Evolutionary conservation across 1,140 invertebrate species (phyloP), one percentile per base, ranked within the genome.

Genomic region (Lordiphosa clarofinis): DNA sequence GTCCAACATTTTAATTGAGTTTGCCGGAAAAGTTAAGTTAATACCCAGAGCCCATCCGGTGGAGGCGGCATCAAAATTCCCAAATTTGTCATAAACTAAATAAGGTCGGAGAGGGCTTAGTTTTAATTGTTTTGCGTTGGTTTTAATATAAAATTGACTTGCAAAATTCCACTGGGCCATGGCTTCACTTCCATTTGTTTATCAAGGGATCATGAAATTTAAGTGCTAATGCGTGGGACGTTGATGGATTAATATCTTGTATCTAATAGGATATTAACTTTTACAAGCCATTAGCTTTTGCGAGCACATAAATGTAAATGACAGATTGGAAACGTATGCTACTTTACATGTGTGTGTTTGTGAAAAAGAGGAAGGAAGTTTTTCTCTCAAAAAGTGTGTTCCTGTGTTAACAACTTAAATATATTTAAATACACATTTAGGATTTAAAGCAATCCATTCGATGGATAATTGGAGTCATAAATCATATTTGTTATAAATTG

Each of bases 1-100:
- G 65, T 68, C 42, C 64, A 76, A 73, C 78, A 76, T 73, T 82
- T 82, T 82, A 84, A 82, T 82, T 82, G 76, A 82, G 76, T 82
- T 82, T 71, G 78, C 44, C 56, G 67, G 46, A 56, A 82, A 82
- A 82, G 73, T 78, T 76, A 82, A 84, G 59, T 84, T 82, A 69
- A 76, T 84, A 69, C 58, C 7, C 36, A 38, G 6, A 24, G 19
- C 15, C 21, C 28, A 31, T 39, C 21, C 10, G 8, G 19, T 24
- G 13, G 19, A 36, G 44, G 19, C 10, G 21, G 37, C 28, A 31
- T 31, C 28, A 31, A 31, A 31, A 31, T 31, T 31, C 28, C 28
- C 28, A 31, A 31, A n/a, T 46, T 39, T 19, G 44, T 19, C 28
- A 40, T 38, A 24, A 46, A 53, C 24, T 43, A 54, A 54, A 42